phyloP scores from a whole-genome alignment of 2,113 vertebrate species.

The Plotosus lineatus region DNA sequence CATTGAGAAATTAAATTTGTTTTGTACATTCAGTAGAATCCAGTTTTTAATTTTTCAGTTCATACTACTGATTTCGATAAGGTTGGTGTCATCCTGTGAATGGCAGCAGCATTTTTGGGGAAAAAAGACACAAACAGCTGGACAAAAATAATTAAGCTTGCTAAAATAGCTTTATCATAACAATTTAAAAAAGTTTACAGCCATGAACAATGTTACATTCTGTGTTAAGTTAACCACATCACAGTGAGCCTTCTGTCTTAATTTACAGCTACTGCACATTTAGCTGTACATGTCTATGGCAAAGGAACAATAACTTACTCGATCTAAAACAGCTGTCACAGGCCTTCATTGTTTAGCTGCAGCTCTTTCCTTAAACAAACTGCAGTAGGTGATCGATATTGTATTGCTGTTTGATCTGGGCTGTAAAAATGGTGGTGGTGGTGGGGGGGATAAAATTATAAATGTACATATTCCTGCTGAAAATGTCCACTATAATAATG shows the following conservation, averaged over 20 bases:
- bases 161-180: slow-evolving; percentile 83
- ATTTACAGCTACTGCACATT: slow-evolving; percentile 62
- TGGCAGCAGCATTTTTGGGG: neutral
- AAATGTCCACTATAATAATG: slow-evolving; percentile 49
- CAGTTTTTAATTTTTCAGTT: neutral
- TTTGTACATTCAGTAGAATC: slow-evolving; percentile 11
- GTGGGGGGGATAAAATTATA: slow-evolving; percentile 38
- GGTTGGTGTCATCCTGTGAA: neutral
- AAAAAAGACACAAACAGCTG: slow-evolving; percentile 44
- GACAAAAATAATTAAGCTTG: slow-evolving; percentile 66
- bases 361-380: slow-evolving; percentile 27
- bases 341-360: slow-evolving; percentile 30
- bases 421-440: slow-evolving; percentile 37
- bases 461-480: too few relatives aligned
- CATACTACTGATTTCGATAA: neutral
- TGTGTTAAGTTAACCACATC: slow-evolving; percentile 77
- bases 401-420: slow-evolving; percentile 66
- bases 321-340: slow-evolving; percentile 52
- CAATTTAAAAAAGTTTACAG: slow-evolving; percentile 77
- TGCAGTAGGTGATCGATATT: slow-evolving; percentile 49
- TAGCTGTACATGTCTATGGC: slow-evolving; percentile 67
- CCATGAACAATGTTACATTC: slow-evolving; percentile 78
- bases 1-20: slow-evolving; percentile 40
- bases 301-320: slow-evolving; percentile 64
- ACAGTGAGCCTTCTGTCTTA: slow-evolving; percentile 79